Evolutionary conservation across 2,113 vertebrate species (phyloP).

Genomic region (Physeter macrocephalus): DNA sequence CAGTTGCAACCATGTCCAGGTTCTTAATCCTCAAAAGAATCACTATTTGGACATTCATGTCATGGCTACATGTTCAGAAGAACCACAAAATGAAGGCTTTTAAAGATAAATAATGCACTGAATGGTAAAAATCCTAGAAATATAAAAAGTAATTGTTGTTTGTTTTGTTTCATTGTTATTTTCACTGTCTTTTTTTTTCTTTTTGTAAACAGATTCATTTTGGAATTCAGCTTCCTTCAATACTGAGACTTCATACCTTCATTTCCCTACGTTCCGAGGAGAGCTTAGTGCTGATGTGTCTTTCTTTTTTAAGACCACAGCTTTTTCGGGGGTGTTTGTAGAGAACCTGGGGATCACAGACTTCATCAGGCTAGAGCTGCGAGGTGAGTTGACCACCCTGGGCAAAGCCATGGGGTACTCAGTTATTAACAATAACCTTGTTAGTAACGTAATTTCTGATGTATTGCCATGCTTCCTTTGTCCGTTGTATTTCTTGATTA

Average conservation of each 20-base stretch:
- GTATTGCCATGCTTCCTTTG: neutral
- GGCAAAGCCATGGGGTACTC: accelerated
- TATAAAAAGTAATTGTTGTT: neutral
- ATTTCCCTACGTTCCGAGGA: conserved; percentile 94
- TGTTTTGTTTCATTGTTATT: neutral
- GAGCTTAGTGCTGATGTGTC: conserved; percentile 93
- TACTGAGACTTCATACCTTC: conserved; percentile 92
- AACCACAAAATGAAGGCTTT: neutral
- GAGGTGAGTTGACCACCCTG: conserved; percentile 83
- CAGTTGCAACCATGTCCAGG: neutral
- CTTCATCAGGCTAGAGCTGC: conserved; percentile 93
- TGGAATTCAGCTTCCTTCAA: conserved; percentile 97
- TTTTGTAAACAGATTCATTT: conserved; percentile 84
- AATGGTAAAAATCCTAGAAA: neutral
- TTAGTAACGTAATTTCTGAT: neutral
- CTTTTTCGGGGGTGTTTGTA: conserved; percentile 91
- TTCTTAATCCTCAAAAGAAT: neutral
- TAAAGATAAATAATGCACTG: neutral
- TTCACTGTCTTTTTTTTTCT: neutral
- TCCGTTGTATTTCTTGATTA: neutral
- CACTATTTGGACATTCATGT: neutral
- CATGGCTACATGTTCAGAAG: neutral
- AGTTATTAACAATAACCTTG: neutral
- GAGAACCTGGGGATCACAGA: conserved; percentile 97
- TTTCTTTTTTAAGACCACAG: conserved; percentile 94